A percentile compares a stretch with the other conserved stretches of the same genome.
Evolutionary conservation across 2,888 invertebrate species (phyloP).

Genomic region (Cephus spinipes): DNA sequence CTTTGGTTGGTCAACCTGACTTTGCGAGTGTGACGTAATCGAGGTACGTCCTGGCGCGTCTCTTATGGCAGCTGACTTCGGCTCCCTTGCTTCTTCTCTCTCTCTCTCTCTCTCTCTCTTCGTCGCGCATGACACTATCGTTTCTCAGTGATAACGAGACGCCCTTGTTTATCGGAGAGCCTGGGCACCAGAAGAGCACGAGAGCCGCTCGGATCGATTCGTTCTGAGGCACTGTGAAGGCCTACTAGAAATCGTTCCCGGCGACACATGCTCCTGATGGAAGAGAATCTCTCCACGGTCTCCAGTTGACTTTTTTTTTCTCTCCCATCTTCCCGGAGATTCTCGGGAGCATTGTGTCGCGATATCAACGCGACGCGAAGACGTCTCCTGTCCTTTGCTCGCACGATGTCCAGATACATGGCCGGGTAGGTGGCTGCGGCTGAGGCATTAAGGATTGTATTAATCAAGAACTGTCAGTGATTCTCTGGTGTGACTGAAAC

Average conservation of each 20-base stretch:
- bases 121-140: neutral
- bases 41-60: no score
- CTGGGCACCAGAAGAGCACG: neutral
- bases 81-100: neutral
- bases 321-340: neutral
- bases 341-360: neutral
- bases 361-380: neutral
- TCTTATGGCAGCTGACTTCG: neutral
- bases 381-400: slow-evolving; percentile 5
- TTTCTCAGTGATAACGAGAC: neutral
- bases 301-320: slow-evolving; percentile 1
- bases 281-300: neutral
- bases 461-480: slow-evolving; percentile 65
- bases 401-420: slow-evolving; percentile 17
- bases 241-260: neutral
- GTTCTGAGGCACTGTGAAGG: neutral
- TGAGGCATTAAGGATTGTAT: slow-evolving; percentile 63
- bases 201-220: neutral
- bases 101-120: no score
- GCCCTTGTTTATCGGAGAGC: neutral
- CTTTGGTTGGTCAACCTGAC: neutral
- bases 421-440: neutral
- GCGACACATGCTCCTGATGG: neutral
- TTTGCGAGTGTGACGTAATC: neutral
- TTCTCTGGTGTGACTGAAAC: slow-evolving; percentile 30